phyloP scores from a whole-genome alignment of 2,888 invertebrate species.

The Balanococcus diminutus region DNA sequence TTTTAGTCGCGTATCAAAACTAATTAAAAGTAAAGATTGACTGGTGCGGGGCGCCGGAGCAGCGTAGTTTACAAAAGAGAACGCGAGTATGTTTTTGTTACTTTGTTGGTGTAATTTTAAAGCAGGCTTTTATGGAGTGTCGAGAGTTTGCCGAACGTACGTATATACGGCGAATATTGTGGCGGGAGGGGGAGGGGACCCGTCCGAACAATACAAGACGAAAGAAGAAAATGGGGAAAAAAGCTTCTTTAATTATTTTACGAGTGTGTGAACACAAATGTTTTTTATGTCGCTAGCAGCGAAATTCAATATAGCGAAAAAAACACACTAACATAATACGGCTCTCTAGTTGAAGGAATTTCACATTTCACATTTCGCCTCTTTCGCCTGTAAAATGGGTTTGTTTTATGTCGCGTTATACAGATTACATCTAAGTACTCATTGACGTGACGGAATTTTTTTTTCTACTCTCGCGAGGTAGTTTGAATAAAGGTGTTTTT shows the following conservation, averaged over 20 bases:
- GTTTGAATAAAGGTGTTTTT: not conserved
- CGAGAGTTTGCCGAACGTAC: conserved; percentile 27
- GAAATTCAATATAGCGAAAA: not conserved
- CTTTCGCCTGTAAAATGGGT: not conserved
- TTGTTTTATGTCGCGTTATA: conserved; percentile 27
- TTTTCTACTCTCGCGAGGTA: conserved; percentile 4
- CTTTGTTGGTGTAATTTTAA: conserved; percentile 21
- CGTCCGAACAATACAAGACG: not conserved
- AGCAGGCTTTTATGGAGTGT: conserved; percentile 21
- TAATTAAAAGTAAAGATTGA: conserved; percentile 31
- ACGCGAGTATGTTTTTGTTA: conserved; percentile 13
- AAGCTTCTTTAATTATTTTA: conserved; percentile 23
- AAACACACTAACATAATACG: not conserved
- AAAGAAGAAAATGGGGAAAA: not conserved
- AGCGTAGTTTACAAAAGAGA: not conserved
- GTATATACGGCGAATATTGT: too few relatives aligned
- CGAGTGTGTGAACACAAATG: conserved; percentile 23
- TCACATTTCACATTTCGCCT: too few relatives aligned
- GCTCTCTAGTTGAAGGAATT: not conserved
- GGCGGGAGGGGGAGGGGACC: too few relatives aligned
- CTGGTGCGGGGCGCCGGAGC: conserved; percentile 9
- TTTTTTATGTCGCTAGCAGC: conserved; percentile 27
- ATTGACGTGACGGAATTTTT: conserved; percentile 29
- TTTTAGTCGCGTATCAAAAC: conserved; percentile 31
- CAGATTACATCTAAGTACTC: conserved; percentile 31